These are phyloP conservation scores for Pampus argenteus DNA, from an alignment of 2,797 vertebrate genomes.

Conservation along the genomic window DNA sequence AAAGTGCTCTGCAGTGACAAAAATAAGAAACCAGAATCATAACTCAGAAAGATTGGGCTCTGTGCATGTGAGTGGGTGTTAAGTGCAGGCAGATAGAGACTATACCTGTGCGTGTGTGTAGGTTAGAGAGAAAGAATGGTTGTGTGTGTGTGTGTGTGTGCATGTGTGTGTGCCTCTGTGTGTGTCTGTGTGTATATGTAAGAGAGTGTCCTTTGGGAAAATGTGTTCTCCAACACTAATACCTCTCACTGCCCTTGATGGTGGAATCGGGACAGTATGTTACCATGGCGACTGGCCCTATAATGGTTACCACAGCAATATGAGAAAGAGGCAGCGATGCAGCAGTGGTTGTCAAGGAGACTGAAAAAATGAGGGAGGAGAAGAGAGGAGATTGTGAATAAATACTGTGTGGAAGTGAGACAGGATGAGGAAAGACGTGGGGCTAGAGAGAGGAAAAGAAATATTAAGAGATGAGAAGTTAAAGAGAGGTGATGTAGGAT, in stretches of 20 bases:
- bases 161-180: conserved; percentile 12
- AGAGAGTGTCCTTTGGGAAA: conserved; percentile 53
- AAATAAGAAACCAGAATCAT: conserved; percentile 1
- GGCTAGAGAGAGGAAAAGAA: conserved; percentile 10
- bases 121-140: not conserved
- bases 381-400: conserved; percentile 40
- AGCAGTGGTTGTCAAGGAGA: conserved; percentile 78
- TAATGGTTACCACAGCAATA: conserved; percentile 77
- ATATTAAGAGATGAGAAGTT: not conserved
- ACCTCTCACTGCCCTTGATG: conserved; percentile 81
- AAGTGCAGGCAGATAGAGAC: conserved; percentile 11
- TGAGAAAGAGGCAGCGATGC: conserved; percentile 64
- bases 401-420: conserved; percentile 44
- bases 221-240: conserved; percentile 66
- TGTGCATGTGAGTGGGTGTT: conserved; percentile 7
- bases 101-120: not conserved
- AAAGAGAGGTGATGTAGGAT: not conserved
- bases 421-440: not conserved
- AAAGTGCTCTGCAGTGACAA: not conserved
- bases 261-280: conserved; percentile 79
- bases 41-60: not conserved
- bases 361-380: conserved; percentile 49
- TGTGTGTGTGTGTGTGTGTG: not conserved
- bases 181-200: conserved; percentile 10
- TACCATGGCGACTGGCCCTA: conserved; percentile 78